These are phyloP conservation scores for Caenorhabditis japonica DNA, from an alignment of 2,888 invertebrate species.

Conservation along the genomic window DNA sequence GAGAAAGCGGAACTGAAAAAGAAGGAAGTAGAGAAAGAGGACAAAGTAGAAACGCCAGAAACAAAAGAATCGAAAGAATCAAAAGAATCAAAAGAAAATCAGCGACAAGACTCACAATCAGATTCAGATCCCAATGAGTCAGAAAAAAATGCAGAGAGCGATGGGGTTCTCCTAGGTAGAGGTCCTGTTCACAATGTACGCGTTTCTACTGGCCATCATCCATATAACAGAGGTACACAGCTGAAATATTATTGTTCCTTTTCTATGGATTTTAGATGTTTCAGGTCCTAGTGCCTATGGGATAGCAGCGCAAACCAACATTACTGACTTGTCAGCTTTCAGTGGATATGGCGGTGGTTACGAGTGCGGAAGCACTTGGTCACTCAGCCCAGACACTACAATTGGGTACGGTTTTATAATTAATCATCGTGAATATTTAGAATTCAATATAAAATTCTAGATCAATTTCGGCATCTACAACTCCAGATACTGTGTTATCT, in stretches of 20 bases:
- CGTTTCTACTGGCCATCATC: slow-evolving; percentile 50
- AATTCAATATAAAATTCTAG: slow-evolving; percentile 13
- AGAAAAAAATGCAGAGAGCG: slow-evolving; percentile 49
- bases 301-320: slow-evolving; percentile 54
- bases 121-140: slow-evolving; percentile 40
- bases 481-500: slow-evolving; percentile 73
- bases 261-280: neutral
- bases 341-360: slow-evolving; percentile 66
- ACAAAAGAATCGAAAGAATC: slow-evolving; percentile 46
- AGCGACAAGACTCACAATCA: slow-evolving; percentile 12
- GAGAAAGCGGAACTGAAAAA: slow-evolving; percentile 19
- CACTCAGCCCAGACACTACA: slow-evolving; percentile 60
- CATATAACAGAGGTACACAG: slow-evolving; percentile 52
- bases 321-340: slow-evolving; percentile 63
- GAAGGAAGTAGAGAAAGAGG: slow-evolving; percentile 16
- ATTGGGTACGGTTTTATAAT: slow-evolving; percentile 42
- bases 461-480: slow-evolving; percentile 61
- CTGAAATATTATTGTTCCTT: neutral
- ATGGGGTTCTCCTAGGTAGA: slow-evolving; percentile 69
- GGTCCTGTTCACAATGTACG: slow-evolving; percentile 71
- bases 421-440: too few relatives aligned
- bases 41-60: slow-evolving; percentile 50
- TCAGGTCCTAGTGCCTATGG: slow-evolving; percentile 54
- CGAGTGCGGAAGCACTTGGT: slow-evolving; percentile 69
- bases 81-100: slow-evolving; percentile 28